Conservation (phyloP, 2,113 vertebrate species). For the Tamias sibiricus region DNA sequence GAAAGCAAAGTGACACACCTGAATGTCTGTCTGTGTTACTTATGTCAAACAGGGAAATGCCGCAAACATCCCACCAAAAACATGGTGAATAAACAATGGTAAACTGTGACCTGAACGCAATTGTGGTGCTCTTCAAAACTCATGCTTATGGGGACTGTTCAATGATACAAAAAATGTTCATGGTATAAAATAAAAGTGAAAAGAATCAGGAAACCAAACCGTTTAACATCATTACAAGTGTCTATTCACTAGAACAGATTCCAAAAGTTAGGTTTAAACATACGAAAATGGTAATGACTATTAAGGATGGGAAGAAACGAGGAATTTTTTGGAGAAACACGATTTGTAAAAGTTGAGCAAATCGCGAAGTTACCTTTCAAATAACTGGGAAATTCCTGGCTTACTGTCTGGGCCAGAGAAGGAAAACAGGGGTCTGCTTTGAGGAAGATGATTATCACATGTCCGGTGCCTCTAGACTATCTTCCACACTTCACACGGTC, state of each 20-base stretch:
- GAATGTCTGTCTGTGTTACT: background rate
- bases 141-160: background rate
- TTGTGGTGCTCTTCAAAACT: background rate
- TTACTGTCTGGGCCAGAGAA: background rate
- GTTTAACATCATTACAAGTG: background rate
- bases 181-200: background rate
- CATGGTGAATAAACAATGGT: background rate
- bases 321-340: background rate
- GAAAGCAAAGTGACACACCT: background rate
- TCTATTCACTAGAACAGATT: background rate
- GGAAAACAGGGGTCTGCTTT: background rate
- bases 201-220: conserved; percentile 14
- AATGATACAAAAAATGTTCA: background rate
- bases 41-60: background rate
- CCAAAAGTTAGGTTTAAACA: background rate
- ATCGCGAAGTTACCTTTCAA: background rate
- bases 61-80: background rate
- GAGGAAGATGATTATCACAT: background rate
- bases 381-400: background rate
- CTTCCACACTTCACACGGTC: background rate
- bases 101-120: background rate
- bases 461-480: background rate
- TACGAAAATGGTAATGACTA: background rate
- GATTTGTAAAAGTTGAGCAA: background rate
- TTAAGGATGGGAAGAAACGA: background rate